A percentile compares a stretch with the other conserved stretches of the same genome.
These are phyloP conservation scores for Eutolmus rufibarbis DNA, from an alignment of 2,888 invertebrate genomes.

Conservation along the genomic window DNA sequence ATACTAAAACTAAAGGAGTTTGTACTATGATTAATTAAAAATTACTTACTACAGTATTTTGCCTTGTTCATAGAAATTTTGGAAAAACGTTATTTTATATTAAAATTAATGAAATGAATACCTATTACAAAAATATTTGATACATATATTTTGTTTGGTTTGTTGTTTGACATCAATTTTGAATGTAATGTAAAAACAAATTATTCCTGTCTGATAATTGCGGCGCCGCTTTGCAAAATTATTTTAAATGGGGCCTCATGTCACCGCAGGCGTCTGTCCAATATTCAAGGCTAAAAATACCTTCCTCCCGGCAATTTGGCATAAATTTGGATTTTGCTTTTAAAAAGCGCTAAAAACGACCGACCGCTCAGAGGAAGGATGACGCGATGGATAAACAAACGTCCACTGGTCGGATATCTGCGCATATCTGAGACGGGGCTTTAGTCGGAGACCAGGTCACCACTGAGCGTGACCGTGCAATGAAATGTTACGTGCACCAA, in stretches of 20 bases:
- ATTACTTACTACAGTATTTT: too few species aligned
- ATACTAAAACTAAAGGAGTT: too few species aligned
- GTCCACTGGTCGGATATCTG: not conserved
- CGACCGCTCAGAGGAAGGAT: not conserved
- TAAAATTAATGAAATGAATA: not conserved
- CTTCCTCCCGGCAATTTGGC: not conserved
- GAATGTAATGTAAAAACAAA: not conserved
- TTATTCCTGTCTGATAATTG: not conserved
- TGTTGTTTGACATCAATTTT: not conserved
- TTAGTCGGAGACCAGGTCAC: not conserved
- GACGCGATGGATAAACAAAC: not conserved
- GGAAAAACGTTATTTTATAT: not conserved
- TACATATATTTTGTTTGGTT: not conserved
- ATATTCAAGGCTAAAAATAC: not conserved
- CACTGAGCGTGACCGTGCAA: not conserved
- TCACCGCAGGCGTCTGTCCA: not conserved
- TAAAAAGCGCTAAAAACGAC: not conserved
- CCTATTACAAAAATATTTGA: not conserved
- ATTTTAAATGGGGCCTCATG: not conserved
- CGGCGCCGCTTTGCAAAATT: not conserved
- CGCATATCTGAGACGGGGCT: not conserved
- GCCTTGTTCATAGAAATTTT: too few species aligned
- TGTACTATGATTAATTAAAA: too few species aligned
- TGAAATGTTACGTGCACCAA: not conserved
- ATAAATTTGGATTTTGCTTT: not conserved